A percentile compares a stretch with the other conserved stretches of the same genome.
These are phyloP conservation scores for Procavia capensis DNA, from an alignment of 2,113 vertebrate species.

Conservation along the genomic window DNA sequence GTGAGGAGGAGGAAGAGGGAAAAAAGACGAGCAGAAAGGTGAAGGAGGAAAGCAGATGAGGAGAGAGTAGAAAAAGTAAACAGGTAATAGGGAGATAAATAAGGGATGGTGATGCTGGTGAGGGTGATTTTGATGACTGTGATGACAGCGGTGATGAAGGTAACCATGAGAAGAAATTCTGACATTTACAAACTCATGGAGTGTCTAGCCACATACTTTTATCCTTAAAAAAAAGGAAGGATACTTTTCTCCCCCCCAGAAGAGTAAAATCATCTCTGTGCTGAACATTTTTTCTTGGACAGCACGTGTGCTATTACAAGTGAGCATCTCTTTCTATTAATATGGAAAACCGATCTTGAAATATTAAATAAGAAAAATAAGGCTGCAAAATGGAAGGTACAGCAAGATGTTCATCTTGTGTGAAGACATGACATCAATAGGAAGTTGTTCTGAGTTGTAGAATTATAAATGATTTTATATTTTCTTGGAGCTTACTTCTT, in stretches of 20 bases:
- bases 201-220: neutral
- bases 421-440: neutral
- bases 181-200: neutral
- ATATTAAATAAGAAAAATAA: neutral
- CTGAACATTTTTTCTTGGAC: neutral
- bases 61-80: neutral
- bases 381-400: neutral
- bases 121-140: neutral
- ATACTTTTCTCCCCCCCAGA: neutral
- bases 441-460: neutral
- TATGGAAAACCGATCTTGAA: neutral
- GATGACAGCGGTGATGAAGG: too few relatives aligned
- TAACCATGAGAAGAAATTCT: neutral
- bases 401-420: neutral
- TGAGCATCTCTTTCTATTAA: slow-evolving; percentile 30
- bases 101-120: neutral
- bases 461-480: neutral
- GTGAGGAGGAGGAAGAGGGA: neutral
- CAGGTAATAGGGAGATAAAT: accelerated
- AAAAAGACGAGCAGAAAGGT: accelerated
- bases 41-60: neutral
- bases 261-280: neutral
- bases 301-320: slow-evolving; percentile 1
- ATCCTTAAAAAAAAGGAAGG: neutral
- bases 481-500: neutral